These are phyloP conservation scores for Rosalia funebris DNA, from an alignment of 2,888 invertebrate species.

Conservation along the genomic window DNA sequence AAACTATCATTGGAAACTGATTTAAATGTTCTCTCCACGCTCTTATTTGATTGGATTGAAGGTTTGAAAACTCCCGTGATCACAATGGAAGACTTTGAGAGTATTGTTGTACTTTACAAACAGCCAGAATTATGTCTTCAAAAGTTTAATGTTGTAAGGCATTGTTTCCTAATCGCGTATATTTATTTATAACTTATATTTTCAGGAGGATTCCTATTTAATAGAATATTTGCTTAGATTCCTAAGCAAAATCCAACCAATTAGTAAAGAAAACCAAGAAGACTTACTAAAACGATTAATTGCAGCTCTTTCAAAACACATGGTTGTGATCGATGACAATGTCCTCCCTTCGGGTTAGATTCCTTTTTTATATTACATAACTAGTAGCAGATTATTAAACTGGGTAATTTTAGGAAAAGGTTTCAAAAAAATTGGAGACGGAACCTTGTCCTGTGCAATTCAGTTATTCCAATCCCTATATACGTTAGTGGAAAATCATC, in stretches of 20 bases:
- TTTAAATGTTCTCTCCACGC: slow-evolving; percentile 70
- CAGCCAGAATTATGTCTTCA: slow-evolving; percentile 72
- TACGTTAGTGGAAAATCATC: slow-evolving; percentile 66
- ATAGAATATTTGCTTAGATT: slow-evolving; percentile 80
- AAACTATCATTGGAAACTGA: slow-evolving; percentile 74
- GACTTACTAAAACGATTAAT: slow-evolving; percentile 73
- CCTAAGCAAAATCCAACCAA: slow-evolving; percentile 73
- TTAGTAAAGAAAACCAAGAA: slow-evolving; percentile 69
- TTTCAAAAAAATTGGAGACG: slow-evolving; percentile 68
- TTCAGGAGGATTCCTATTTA: slow-evolving; percentile 73
- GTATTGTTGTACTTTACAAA: slow-evolving; percentile 72
- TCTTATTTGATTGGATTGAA: slow-evolving; percentile 83
- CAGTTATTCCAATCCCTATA: slow-evolving; percentile 68
- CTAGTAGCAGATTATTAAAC: not conserved
- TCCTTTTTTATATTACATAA: not conserved
- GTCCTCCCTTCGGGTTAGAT: slow-evolving; percentile 63
- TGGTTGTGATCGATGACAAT: slow-evolving; percentile 65
- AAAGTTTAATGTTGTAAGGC: slow-evolving; percentile 67
- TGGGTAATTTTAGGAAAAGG: slow-evolving; percentile 56
- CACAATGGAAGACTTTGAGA: slow-evolving; percentile 73
- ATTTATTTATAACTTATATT: slow-evolving; percentile 37
- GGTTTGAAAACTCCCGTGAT: slow-evolving; percentile 76
- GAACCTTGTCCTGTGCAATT: slow-evolving; percentile 67
- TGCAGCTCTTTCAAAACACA: slow-evolving; percentile 76
- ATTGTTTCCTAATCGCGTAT: too few relatives aligned